Percentiles rank a stretch among this genome's conserved stretches.
These are phyloP conservation scores for Pseudococcus longispinus DNA, from an alignment of 2,888 invertebrate genomes.

Conservation along the genomic window DNA sequence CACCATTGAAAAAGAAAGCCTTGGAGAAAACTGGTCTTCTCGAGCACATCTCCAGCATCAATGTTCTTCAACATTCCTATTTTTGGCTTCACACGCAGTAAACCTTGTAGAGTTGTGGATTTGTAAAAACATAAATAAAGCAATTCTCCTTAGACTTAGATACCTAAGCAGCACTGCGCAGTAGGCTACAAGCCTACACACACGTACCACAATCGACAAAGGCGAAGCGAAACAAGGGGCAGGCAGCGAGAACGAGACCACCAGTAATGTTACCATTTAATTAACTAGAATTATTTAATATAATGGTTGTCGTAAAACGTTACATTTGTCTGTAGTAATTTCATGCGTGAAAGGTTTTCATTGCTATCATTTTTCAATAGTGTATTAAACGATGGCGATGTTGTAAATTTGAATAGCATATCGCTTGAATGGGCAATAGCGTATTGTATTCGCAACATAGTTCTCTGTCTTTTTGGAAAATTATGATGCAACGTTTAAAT, in stretches of 20 bases:
- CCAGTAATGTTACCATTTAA: conserved; percentile 15
- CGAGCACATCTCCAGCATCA: not conserved
- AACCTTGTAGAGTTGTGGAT: not conserved
- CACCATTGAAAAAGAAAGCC: no score
- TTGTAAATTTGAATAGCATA: conserved; percentile 11
- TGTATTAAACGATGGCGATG: not conserved
- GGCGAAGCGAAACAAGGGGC: not conserved
- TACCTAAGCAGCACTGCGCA: not conserved
- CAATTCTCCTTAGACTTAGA: conserved; percentile 7
- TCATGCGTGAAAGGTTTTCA: conserved; percentile 34
- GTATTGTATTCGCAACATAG: not conserved
- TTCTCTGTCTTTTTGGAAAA: not conserved
- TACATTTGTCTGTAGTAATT: conserved; percentile 30
- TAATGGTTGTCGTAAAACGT: conserved; percentile 23
- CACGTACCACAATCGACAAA: not conserved
- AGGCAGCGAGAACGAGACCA: not conserved
- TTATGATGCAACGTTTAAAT: not conserved
- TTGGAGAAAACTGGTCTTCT: not conserved
- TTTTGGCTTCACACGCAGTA: not conserved
- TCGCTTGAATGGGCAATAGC: conserved; percentile 7
- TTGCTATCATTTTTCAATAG: conserved; percentile 27
- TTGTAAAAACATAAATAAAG: conserved; percentile 28
- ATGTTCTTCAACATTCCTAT: not conserved
- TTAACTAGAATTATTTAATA: conserved; percentile 34
- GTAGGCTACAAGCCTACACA: no score